These are phyloP conservation scores for Campoplex nolae DNA, from an alignment of 2,888 invertebrate species.

Conservation along the genomic window DNA sequence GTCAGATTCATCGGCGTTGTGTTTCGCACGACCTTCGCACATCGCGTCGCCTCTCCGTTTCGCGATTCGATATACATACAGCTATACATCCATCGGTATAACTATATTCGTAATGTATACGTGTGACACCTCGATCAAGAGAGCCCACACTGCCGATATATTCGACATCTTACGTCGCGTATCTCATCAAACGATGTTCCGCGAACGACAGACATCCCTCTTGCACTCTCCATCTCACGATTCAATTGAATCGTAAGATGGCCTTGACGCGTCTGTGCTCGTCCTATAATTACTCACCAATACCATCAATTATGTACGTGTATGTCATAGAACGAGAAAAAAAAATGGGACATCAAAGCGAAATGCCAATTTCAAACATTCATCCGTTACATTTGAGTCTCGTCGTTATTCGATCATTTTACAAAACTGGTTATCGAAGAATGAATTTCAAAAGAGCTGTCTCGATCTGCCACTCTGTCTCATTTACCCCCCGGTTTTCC, in stretches of 20 bases:
- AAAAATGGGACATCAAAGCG: background rate
- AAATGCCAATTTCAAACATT: background rate
- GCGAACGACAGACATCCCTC: constrained; percentile 35
- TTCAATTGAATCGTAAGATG: constrained; percentile 42
- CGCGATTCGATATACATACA: background rate
- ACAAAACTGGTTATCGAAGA: too few species aligned
- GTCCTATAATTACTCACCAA: constrained; percentile 54
- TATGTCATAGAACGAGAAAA: background rate
- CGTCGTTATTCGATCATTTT: too few species aligned
- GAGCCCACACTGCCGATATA: constrained; percentile 8
- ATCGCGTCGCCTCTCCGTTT: constrained; percentile 27
- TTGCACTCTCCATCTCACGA: constrained; percentile 25
- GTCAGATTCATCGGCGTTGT: background rate
- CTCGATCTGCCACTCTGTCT: background rate
- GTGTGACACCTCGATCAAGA: constrained; percentile 25
- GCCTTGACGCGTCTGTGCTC: constrained; percentile 52
- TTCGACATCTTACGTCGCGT: constrained; percentile 40
- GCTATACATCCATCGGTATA: background rate
- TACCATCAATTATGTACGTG: background rate
- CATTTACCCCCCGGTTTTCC: background rate
- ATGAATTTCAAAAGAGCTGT: background rate
- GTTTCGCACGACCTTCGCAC: constrained; percentile 43
- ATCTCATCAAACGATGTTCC: background rate
- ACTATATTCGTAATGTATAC: constrained; percentile 1
- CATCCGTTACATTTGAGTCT: background rate